Evolutionary conservation across 2,797 vertebrate species (phyloP).

Genomic region (Pseudomugil tenellus): DNA sequence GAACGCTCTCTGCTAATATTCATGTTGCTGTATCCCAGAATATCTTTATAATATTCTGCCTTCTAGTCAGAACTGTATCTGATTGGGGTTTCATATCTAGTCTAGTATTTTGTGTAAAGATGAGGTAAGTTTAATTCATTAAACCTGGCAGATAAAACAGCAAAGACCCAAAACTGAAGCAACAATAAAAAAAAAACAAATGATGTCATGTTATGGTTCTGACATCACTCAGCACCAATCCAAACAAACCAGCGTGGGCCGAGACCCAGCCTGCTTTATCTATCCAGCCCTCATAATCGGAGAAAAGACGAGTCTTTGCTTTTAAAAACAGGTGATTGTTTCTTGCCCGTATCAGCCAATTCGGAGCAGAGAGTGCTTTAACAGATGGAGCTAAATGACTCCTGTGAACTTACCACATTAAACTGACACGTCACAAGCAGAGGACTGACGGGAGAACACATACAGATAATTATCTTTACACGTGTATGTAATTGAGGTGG

Average conservation of each 20-base stretch:
- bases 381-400: conserved; percentile 36
- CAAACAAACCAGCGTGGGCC: conserved; percentile 58
- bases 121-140: not conserved
- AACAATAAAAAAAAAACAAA: conserved; percentile 36
- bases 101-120: too few relatives aligned
- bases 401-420: conserved; percentile 30
- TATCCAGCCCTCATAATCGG: conserved; percentile 41
- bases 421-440: conserved; percentile 38
- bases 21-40: too few relatives aligned
- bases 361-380: conserved; percentile 24
- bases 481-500: conserved; percentile 41
- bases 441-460: conserved; percentile 42
- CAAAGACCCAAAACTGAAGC: conserved; percentile 22
- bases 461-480: conserved; percentile 55
- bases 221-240: conserved; percentile 17
- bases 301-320: conserved; percentile 58
- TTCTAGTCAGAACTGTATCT: too few relatives aligned
- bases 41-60: too few relatives aligned
- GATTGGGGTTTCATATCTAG: too few relatives aligned
- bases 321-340: conserved; percentile 61
- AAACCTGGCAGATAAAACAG: conserved; percentile 18
- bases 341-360: conserved; percentile 44
- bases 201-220: conserved; percentile 35
- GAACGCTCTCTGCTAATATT: too few relatives aligned
- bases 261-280: conserved; percentile 41